Conservation (phyloP, 2,888 invertebrate species). For the Chrysolina haemoptera region DNA sequence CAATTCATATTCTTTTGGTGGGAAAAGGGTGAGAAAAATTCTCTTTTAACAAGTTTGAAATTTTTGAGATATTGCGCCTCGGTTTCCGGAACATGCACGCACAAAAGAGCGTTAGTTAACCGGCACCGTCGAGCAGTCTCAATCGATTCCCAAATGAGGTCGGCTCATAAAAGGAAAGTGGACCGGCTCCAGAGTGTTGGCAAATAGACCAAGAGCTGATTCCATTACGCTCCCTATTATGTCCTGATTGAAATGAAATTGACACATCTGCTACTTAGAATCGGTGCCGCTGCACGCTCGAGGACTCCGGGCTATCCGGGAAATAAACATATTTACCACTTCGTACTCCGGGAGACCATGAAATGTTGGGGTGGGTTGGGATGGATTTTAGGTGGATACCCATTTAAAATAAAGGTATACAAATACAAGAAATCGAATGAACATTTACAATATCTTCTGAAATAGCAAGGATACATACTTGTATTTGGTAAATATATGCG, state of each 20-base stretch:
- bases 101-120: constrained; percentile 29
- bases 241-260: constrained; percentile 71
- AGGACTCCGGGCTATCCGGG: constrained; percentile 31
- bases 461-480: too few species aligned
- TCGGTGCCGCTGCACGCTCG: constrained; percentile 1
- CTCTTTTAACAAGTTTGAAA: not conserved
- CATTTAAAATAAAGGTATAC: too few species aligned
- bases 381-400: not conserved
- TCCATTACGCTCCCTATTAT: constrained; percentile 71
- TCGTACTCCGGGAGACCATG: not conserved
- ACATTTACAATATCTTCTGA: too few species aligned
- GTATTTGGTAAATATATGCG: too few species aligned
- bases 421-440: too few species aligned
- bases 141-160: constrained; percentile 34
- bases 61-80: not conserved
- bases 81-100: not conserved
- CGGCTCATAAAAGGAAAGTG: constrained; percentile 43
- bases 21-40: too few species aligned
- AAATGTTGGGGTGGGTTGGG: not conserved
- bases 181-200: constrained; percentile 63
- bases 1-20: too few species aligned
- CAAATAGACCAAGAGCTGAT: constrained; percentile 71
- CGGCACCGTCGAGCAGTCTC: constrained; percentile 8
- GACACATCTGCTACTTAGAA: constrained; percentile 71
- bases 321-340: constrained; percentile 25